A percentile compares a stretch with the other conserved stretches of the same genome.
Evolutionary conservation across 2,113 vertebrate species (phyloP).

Genomic region (Ammodytes dubius): DNA sequence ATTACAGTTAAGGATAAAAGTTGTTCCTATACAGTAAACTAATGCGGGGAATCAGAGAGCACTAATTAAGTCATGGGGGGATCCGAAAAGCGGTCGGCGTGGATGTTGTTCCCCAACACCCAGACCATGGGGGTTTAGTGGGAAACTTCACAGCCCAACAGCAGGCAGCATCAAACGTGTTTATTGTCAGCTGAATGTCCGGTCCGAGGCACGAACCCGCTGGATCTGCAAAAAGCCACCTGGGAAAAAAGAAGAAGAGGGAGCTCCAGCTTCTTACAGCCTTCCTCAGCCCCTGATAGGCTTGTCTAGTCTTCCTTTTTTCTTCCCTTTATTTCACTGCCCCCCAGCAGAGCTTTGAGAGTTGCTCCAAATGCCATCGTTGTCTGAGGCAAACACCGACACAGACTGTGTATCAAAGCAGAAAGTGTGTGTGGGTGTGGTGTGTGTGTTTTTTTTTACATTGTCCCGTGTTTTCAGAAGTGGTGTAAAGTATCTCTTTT

Average conservation of each 20-base stretch:
- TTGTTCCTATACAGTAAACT: conserved; percentile 85
- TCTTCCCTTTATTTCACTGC: conserved; percentile 44
- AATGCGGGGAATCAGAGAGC: conserved; percentile 82
- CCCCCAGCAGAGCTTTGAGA: conserved; percentile 32
- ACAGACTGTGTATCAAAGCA: conserved; percentile 16
- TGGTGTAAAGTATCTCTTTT: background rate
- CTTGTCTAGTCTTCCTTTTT: conserved; percentile 33
- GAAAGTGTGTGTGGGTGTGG: background rate
- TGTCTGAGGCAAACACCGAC: conserved; percentile 34
- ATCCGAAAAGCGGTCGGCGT: conserved; percentile 65
- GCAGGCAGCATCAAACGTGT: conserved; percentile 80
- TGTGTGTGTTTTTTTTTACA: background rate
- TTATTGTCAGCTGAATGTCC: conserved; percentile 81
- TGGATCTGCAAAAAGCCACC: conserved; percentile 63
- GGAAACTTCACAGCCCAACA: conserved; percentile 76
- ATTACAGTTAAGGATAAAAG: conserved; percentile 85
- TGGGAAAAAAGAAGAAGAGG: conserved; percentile 45
- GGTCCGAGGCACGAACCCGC: conserved; percentile 68
- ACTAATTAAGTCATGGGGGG: conserved; percentile 86
- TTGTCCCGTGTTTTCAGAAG: background rate
- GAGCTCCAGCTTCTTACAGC: conserved; percentile 47
- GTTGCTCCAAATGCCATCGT: conserved; percentile 41
- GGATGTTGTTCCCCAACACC: conserved; percentile 76
- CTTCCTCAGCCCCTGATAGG: conserved; percentile 30
- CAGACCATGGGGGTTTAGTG: conserved; percentile 69